Evolutionary conservation across 2,113 vertebrate species (phyloP), one percentile per base, ranked within the genome.

Genomic region (Sinocyclocheilus maitianheensis): DNA sequence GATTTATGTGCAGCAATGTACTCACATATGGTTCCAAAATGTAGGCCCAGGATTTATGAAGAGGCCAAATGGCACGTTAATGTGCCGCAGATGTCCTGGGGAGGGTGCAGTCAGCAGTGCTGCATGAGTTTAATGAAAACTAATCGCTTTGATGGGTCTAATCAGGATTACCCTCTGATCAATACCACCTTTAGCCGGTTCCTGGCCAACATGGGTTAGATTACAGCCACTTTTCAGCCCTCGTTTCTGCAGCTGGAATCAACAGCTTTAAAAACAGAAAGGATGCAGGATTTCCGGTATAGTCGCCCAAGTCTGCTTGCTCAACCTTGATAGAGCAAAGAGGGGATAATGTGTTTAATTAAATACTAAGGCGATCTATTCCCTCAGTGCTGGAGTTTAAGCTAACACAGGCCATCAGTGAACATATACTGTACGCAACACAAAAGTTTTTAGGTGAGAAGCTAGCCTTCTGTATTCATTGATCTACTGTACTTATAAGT

Each of bases 121-220:
- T 46, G 78, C 75, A 89, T 63, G 84, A 77, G 81, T 86, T 85
- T 93, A 93, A 92, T 92, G 92, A 94, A 93, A 94, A 92, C 89
- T 40, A 86, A 90, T 85, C 84, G 91, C 93, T 94, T 94, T 95
- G 95, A 95, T 93, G 92, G 91, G 88, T 65, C 92, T 91, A 90
- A 90, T 43, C 89, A 88, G 91, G 93, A 94, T 94, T 93, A 93
- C 78, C 86, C 89, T 93, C 90, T 94, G 94, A 94, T 94, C 93
- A 93, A 93, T 93, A 93, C 90, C 92, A 93, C 93, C 91, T 91
- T 93, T 86, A 87, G 89, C 91, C 89, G 87, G 90, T 92, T 94
- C 91, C 91, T 92, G 90, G 90, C 89, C 85, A 89, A 90, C 87
- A 92, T 90, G 91, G 83, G 85, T 67, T 62, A 89, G 91, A 93